Percentiles rank a stretch among this genome's conserved stretches.
Conservation (phyloP, 1,140 invertebrate genomes). For the Ceratina japonica region DNA sequence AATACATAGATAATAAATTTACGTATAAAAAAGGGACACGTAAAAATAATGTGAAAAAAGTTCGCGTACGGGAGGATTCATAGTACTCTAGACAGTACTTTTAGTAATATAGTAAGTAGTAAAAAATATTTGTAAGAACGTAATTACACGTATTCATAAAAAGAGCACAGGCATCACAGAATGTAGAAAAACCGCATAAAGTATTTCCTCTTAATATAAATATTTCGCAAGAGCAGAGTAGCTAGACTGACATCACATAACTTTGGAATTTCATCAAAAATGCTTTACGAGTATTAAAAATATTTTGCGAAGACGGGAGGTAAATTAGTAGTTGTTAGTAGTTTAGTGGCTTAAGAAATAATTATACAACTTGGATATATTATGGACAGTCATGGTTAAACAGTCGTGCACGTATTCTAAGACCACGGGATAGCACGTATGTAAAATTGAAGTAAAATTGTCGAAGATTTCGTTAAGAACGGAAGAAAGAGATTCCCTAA, state of each 20-base stretch:
- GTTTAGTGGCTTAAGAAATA: background rate
- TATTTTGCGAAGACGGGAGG: background rate
- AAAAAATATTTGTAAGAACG: background rate
- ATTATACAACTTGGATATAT: background rate
- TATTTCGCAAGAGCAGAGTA: background rate
- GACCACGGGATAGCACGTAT: no score
- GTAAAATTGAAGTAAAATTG: no score
- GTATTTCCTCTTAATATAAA: background rate
- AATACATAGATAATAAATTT: conserved; percentile 11
- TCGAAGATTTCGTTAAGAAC: no score
- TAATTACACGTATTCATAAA: background rate
- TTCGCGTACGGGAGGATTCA: background rate
- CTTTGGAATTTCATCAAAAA: background rate
- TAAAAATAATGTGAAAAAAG: conserved; percentile 11
- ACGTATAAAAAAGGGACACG: conserved; percentile 13
- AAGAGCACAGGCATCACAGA: background rate
- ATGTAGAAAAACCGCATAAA: conserved; percentile 62
- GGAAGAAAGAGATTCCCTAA: background rate
- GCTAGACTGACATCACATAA: background rate
- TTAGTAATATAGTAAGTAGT: background rate
- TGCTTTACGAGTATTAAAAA: background rate
- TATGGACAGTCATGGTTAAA: no score
- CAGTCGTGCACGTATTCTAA: no score
- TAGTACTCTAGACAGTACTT: conserved; percentile 26
- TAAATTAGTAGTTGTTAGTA: background rate